Evolutionary conservation across 2,797 vertebrate genomes (phyloP).

Genomic region (Nannoperca australis): DNA sequence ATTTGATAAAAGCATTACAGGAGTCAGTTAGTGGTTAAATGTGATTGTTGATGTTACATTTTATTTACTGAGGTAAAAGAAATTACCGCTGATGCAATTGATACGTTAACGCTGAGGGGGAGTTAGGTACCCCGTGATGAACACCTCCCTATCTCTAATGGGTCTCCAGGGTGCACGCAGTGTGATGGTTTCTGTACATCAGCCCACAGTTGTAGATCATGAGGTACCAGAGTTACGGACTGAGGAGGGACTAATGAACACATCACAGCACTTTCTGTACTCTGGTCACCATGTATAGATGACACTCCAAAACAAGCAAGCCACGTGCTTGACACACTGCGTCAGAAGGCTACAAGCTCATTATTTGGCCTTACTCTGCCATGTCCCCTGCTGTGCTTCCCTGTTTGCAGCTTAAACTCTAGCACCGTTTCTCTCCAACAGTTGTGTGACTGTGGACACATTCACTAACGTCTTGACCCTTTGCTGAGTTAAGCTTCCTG

Average conservation of each 20-base stretch:
- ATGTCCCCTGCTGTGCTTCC: constrained; percentile 3
- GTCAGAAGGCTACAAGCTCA: not conserved
- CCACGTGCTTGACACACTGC: not conserved
- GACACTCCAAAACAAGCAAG: constrained; percentile 8
- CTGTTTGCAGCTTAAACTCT: not conserved
- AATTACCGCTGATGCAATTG: not conserved
- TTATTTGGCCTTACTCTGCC: not conserved
- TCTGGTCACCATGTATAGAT: not conserved
- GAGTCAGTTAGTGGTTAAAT: not conserved
- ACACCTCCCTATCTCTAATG: constrained; percentile 19
- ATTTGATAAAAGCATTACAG: not conserved
- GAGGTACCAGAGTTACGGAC: constrained; percentile 11
- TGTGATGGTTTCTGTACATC: constrained; percentile 9
- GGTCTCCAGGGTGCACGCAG: not conserved
- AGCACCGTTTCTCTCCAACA: not conserved
- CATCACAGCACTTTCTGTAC: constrained; percentile 30
- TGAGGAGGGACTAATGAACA: constrained; percentile 1
- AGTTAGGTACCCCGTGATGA: not conserved
- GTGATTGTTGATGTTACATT: not conserved
- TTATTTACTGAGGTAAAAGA: not conserved
- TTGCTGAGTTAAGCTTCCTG: constrained; percentile 2
- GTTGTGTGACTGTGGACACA: not conserved
- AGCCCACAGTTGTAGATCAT: constrained; percentile 16
- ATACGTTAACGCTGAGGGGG: not conserved
- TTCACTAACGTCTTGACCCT: constrained; percentile 3